Evolutionary conservation across 1,140 invertebrate genomes (phyloP).

Genomic region (Drosophila kohkoa): DNA sequence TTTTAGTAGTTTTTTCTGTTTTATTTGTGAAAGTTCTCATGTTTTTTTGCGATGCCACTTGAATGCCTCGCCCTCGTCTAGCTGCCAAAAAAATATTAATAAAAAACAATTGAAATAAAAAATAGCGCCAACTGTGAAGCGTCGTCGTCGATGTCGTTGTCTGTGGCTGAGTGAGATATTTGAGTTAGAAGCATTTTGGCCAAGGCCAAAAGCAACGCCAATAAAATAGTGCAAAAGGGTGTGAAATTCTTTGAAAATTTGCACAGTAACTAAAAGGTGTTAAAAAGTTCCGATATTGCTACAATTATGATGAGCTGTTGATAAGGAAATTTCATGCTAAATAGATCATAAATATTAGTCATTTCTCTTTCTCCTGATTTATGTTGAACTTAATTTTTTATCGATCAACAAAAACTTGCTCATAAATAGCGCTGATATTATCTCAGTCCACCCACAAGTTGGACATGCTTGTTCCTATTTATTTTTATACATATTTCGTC

Average conservation of each 20-base stretch:
- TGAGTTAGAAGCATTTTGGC: slow-evolving; percentile 25
- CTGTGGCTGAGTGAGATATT: slow-evolving; percentile 27
- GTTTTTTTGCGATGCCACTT: slow-evolving; percentile 46
- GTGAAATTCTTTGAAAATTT: slow-evolving; percentile 4
- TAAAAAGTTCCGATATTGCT: background rate
- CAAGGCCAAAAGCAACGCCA: slow-evolving; percentile 21
- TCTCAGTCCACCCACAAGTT: slow-evolving; percentile 5
- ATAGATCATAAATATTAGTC: no score
- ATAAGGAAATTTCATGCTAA: background rate
- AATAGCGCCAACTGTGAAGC: slow-evolving; percentile 19
- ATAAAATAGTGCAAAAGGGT: slow-evolving; percentile 7
- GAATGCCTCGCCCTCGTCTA: slow-evolving; percentile 60
- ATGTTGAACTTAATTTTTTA: background rate
- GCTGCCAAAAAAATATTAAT: slow-evolving; percentile 44
- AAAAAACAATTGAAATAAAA: slow-evolving; percentile 16
- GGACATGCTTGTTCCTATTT: slow-evolving; percentile 50
- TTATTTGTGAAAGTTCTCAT: slow-evolving; percentile 59
- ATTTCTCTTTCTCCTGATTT: background rate
- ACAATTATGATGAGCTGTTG: background rate
- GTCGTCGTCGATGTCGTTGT: slow-evolving; percentile 12
- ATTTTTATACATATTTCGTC: slow-evolving; percentile 72
- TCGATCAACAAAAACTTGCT: background rate
- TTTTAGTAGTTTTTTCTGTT: slow-evolving; percentile 40
- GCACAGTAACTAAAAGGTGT: background rate
- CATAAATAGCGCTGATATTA: slow-evolving; percentile 6